A percentile compares a stretch with the other conserved stretches of the same genome.
These are phyloP conservation scores for Hippopotamus amphibius DNA, from an alignment of 2,113 vertebrate species.

Conservation along the genomic window DNA sequence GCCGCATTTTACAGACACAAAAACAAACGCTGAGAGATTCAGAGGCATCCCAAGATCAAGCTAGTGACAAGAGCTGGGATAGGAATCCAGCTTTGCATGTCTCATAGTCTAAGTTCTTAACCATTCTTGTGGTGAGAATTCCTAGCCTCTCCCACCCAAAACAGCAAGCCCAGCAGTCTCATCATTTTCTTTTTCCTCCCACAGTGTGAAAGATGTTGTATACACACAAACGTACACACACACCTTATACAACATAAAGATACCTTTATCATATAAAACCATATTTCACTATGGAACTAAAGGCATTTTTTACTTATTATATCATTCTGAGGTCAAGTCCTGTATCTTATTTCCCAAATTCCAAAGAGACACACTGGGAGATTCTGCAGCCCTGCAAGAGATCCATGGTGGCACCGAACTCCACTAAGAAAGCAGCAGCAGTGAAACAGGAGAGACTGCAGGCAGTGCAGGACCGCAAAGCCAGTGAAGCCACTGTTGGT, in stretches of 20 bases:
- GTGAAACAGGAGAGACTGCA: not conserved
- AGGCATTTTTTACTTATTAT: not conserved
- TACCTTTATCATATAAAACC: not conserved
- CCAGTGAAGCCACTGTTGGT: not conserved
- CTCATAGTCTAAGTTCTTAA: not conserved
- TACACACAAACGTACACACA: not conserved
- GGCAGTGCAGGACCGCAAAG: rapidly evolving
- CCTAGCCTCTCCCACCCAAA: not conserved
- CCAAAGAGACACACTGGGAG: not conserved
- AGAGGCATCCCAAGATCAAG: not conserved
- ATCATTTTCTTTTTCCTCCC: not conserved
- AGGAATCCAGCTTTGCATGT: not conserved
- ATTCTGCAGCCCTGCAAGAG: not conserved
- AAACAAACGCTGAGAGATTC: not conserved
- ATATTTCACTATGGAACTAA: not conserved
- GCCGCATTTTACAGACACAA: not conserved
- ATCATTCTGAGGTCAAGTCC: not conserved
- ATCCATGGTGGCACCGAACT: not conserved
- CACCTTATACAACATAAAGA: not conserved
- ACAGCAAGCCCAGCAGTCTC: not conserved
- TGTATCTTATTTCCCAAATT: not conserved
- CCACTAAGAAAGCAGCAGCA: not conserved
- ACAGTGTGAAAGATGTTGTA: not conserved
- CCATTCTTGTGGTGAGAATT: not conserved
- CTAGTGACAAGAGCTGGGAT: not conserved